phyloP scores from a whole-genome alignment of 2,797 vertebrate species.

The Lagodon rhomboides region DNA sequence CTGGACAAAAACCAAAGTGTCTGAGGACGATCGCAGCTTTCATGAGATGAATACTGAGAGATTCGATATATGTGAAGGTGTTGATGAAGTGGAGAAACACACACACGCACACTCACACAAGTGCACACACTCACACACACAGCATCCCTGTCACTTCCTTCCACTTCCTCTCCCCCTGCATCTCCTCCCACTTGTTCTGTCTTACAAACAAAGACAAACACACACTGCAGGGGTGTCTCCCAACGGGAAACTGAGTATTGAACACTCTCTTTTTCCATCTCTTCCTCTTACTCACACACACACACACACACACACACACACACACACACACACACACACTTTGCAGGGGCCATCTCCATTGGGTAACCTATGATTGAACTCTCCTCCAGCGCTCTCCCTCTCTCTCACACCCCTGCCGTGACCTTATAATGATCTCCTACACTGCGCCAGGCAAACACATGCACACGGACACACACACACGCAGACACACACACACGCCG shows the following conservation, averaged over 20 bases:
- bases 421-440: constrained; percentile 73
- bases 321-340: constrained; percentile 21
- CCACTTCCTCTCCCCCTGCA: constrained; percentile 16
- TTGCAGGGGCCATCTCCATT: constrained; percentile 36
- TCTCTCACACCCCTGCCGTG: constrained; percentile 56
- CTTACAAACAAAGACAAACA: constrained; percentile 53
- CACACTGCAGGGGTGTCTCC: constrained; percentile 50
- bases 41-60: constrained; percentile 13
- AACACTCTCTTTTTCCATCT: constrained; percentile 29
- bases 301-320: constrained; percentile 16
- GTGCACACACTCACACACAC: neutral
- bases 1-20: constrained; percentile 22
- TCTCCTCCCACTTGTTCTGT: constrained; percentile 38
- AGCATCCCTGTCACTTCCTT: constrained; percentile 28
- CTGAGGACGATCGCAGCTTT: constrained; percentile 35
- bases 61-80: constrained; percentile 18
- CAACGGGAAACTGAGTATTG: constrained; percentile 39
- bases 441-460: constrained; percentile 32
- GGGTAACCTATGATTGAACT: constrained; percentile 65
- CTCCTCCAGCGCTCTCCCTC: constrained; percentile 17
- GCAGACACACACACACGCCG: neutral
- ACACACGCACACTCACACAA: constrained; percentile 1
- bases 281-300: constrained; percentile 2
- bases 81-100: constrained; percentile 33
- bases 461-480: neutral